Evolutionary conservation across 1,140 invertebrate species (phyloP), one percentile per base, ranked within the genome.

Genomic region (Bombus impatiens): DNA sequence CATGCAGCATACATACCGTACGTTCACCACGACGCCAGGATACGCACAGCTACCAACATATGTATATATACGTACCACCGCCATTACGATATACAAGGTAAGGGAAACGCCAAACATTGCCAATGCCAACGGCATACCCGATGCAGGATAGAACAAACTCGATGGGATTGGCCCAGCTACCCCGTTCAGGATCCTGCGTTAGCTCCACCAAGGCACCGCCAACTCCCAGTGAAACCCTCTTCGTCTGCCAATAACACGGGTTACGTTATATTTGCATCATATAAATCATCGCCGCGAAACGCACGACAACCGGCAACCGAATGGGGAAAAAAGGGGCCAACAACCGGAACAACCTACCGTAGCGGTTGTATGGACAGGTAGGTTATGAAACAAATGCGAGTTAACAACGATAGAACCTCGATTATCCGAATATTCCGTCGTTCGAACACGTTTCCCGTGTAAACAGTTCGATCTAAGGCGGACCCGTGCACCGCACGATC

Each of bases 81-180:
- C 97, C 97, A 95, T 98, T 98, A 91, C 97, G 96, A 93, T 98
- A 98, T 86, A 97, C 97, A 47, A 98, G 95, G 94, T 97, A 98
- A 6, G 98, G 98, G 94, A 98, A 98, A 86, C 98, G 95, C 98
- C 98, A 98, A 68, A 99, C 97, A 93, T 98, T 98, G 53, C 98
- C 98, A 75, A 98, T 96, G 9, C 98, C 98, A n/a, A 98, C 97
- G 28, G 97, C 96, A 95, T 98, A 95, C 93, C 98, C 96, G 70
- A 98, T 96, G 92, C 97, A 97, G 42, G 97, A 97, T n/a, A 98
- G 94, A 81, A 98, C 95, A 89, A 97, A 97, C 93, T 97, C 97
- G 87, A 98, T 93, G 62, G 97, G 97, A 47, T 96, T 96, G 6
- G 96, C 96, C 98, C 98, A 98, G 86, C 96, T 96, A 9, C 96